A percentile compares a stretch with the other conserved stretches of the same genome.
Evolutionary conservation across 2,888 invertebrate species (phyloP).

Genomic region (Drosophila meridionalis): DNA sequence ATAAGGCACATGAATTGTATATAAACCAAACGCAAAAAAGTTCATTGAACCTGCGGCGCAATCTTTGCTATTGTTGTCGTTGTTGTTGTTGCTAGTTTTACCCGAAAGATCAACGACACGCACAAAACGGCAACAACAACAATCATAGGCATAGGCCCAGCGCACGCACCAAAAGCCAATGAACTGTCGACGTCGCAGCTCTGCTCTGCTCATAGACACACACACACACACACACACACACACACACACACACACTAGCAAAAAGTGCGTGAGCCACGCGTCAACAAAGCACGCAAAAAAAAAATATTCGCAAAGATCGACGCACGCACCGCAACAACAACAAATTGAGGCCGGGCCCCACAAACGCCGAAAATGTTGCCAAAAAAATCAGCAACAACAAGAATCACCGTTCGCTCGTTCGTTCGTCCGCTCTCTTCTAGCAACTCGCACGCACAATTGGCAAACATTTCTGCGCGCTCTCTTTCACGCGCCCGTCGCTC

Average conservation of each 20-base stretch:
- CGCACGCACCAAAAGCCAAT: slow-evolving; percentile 65
- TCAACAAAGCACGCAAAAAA: slow-evolving; percentile 21
- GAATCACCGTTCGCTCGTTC: slow-evolving; percentile 3
- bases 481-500: slow-evolving; percentile 25
- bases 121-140: slow-evolving; percentile 50
- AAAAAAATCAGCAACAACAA: slow-evolving; percentile 49
- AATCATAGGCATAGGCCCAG: slow-evolving; percentile 43
- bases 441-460: slow-evolving; percentile 38
- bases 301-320: slow-evolving; percentile 4
- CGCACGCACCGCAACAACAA: slow-evolving; percentile 37
- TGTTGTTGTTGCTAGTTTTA: slow-evolving; percentile 40
- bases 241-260: slow-evolving; percentile 5
- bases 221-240: too few species aligned
- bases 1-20: slow-evolving; percentile 22
- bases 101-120: slow-evolving; percentile 78
- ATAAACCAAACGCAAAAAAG: slow-evolving; percentile 64
- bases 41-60: slow-evolving; percentile 70
- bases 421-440: neutral
- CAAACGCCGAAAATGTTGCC: slow-evolving; percentile 60
- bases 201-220: slow-evolving; percentile 4
- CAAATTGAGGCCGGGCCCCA: slow-evolving; percentile 33
- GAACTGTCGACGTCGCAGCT: slow-evolving; percentile 53
- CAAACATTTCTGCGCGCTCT: slow-evolving; percentile 30
- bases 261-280: slow-evolving; percentile 64
- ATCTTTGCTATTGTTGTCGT: slow-evolving; percentile 34